Conservation (phyloP, 2,797 vertebrate species). For the Trachops cirrhosus region DNA sequence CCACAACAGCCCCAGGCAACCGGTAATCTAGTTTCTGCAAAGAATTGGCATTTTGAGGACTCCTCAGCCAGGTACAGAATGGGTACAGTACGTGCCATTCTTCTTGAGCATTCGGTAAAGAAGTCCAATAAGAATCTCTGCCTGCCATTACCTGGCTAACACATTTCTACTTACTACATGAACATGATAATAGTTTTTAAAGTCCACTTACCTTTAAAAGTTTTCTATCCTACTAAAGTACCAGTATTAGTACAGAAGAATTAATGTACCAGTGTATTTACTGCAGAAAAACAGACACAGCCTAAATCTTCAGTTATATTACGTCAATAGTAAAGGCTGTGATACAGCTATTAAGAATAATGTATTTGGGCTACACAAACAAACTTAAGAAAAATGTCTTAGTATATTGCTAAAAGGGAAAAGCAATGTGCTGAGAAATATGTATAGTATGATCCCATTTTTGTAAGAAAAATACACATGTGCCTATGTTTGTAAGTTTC, state of each 20-base stretch:
- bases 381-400: neutral
- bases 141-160: neutral
- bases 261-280: neutral
- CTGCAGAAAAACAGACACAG: neutral
- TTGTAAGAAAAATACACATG: neutral
- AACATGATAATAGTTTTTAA: neutral
- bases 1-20: neutral
- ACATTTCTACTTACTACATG: neutral
- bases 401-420: neutral
- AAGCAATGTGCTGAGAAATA: neutral
- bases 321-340: neutral
- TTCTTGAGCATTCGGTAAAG: neutral
- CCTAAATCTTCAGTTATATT: neutral
- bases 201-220: neutral
- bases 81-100: neutral
- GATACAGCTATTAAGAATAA: neutral
- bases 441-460: neutral
- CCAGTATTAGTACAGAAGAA: neutral
- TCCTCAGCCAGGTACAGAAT: neutral
- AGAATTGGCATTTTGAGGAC: neutral
- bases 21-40: neutral
- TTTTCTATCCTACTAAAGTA: neutral
- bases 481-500: neutral
- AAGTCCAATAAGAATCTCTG: neutral
- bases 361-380: neutral